These are phyloP conservation scores for Habroteleia sp. DNA, from an alignment of 2,888 invertebrate genomes.

Conservation along the genomic window DNA sequence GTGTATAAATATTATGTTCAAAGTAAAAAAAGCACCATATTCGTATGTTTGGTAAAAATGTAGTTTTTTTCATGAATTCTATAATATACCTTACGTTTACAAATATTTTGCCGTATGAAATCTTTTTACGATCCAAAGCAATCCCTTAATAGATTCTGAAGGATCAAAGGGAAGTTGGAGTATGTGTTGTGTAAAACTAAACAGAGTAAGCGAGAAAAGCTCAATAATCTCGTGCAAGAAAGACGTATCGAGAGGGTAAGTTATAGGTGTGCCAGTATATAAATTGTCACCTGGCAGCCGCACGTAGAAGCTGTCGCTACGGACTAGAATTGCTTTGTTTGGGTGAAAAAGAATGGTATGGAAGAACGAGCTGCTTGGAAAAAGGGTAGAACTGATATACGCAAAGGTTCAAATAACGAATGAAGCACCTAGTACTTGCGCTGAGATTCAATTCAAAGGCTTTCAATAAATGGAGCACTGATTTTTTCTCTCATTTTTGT, in stretches of 20 bases:
- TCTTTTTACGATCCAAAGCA: slow-evolving; percentile 52
- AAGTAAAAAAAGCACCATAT: too few species aligned
- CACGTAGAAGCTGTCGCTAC: slow-evolving; percentile 73
- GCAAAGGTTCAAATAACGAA: slow-evolving; percentile 55
- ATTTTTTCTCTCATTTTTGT: too few species aligned
- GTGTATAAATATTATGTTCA: too few species aligned
- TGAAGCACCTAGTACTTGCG: slow-evolving; percentile 24
- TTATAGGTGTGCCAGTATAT: slow-evolving; percentile 76
- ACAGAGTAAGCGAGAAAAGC: slow-evolving; percentile 69
- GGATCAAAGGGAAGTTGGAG: slow-evolving; percentile 57
- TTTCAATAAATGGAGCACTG: slow-evolving; percentile 10
- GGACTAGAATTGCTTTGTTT: slow-evolving; percentile 78
- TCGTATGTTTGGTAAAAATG: too few species aligned
- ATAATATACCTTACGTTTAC: slow-evolving; percentile 4
- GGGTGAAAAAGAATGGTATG: slow-evolving; percentile 73
- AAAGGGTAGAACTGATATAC: slow-evolving; percentile 53
- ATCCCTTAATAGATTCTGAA: slow-evolving; percentile 55
- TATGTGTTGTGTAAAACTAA: slow-evolving; percentile 55
- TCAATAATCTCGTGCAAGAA: slow-evolving; percentile 72
- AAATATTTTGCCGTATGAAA: slow-evolving; percentile 16
- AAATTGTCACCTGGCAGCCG: slow-evolving; percentile 79
- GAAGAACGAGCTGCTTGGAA: slow-evolving; percentile 54
- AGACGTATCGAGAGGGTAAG: slow-evolving; percentile 78
- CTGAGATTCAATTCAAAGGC: slow-evolving; percentile 35
- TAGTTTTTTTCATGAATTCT: too few species aligned